phyloP scores from a whole-genome alignment of 1,140 invertebrate genomes.

The Lepidotrigona ventralis region DNA sequence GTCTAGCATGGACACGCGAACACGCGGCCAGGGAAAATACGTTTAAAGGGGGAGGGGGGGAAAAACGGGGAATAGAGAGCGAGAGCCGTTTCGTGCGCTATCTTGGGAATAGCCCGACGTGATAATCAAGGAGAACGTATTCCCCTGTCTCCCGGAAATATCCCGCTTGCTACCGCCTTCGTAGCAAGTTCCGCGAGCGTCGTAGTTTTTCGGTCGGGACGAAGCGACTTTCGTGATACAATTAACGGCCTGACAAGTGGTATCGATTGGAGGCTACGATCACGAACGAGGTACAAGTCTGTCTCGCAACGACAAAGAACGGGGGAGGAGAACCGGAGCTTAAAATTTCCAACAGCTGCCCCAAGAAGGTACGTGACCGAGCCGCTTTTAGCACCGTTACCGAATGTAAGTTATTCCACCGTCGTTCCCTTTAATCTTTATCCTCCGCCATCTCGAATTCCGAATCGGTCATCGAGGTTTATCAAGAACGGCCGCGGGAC shows the following conservation, averaged over 20 bases:
- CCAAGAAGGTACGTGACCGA: constrained; percentile 17
- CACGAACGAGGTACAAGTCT: not conserved
- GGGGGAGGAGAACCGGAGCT: not conserved
- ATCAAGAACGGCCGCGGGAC: constrained; percentile 26
- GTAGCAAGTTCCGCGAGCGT: not conserved
- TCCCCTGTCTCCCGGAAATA: not conserved
- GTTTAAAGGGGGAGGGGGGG: not conserved
- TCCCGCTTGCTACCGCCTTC: too few relatives aligned
- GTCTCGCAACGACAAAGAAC: not conserved
- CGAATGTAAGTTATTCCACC: constrained; percentile 32
- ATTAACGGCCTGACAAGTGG: not conserved
- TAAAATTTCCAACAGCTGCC: not conserved
- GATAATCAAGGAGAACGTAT: constrained; percentile 24
- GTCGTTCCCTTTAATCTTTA: constrained; percentile 43
- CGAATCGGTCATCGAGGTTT: constrained; percentile 48
- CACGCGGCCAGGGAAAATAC: constrained; percentile 17
- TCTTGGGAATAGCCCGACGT: not conserved
- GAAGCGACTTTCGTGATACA: not conserved
- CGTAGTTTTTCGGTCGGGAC: too few relatives aligned
- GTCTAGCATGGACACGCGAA: constrained; percentile 29
- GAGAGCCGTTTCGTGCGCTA: too few relatives aligned
- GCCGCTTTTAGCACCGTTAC: not conserved
- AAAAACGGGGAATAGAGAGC: constrained; percentile 17
- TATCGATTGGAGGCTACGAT: constrained; percentile 8
- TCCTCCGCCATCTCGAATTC: constrained; percentile 45